Percentiles rank a stretch among this genome's conserved stretches.
Conservation (phyloP, 2,888 invertebrate species). For the Elgonia sp. region DNA sequence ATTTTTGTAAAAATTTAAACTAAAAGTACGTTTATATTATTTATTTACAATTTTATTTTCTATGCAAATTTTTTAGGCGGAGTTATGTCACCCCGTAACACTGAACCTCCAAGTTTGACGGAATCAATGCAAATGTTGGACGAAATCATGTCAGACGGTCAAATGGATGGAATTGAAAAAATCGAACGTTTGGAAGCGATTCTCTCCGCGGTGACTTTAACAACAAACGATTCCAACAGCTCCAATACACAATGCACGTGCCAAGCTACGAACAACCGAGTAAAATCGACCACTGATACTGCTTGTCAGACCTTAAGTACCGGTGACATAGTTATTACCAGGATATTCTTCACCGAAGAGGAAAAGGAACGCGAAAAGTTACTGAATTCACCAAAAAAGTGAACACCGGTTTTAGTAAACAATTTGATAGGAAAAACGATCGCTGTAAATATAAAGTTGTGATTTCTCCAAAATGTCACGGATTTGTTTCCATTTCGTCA, state of each 20-base stretch:
- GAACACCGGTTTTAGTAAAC: constrained; percentile 43
- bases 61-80: constrained; percentile 83
- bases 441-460: constrained; percentile 46
- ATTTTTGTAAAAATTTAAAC: too few species aligned
- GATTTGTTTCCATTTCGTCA: constrained; percentile 40
- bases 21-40: too few species aligned
- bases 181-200: constrained; percentile 96
- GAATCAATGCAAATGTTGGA: constrained; percentile 97
- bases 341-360: constrained; percentile 90
- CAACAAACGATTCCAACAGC: constrained; percentile 88
- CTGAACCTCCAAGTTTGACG: constrained; percentile 93
- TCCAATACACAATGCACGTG: constrained; percentile 87
- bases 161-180: constrained; percentile 94
- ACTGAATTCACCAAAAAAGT: constrained; percentile 88
- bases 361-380: constrained; percentile 88
- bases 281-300: constrained; percentile 88
- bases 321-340: constrained; percentile 96
- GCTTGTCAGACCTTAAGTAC: constrained; percentile 96
- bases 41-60: too few species aligned
- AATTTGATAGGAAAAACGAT: constrained; percentile 6
- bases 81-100: constrained; percentile 92
- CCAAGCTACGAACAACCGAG: constrained; percentile 80
- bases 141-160: constrained; percentile 93
- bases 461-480: constrained; percentile 46
- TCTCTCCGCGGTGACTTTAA: constrained; percentile 92